Base-by-base conservation (phyloP, 2,888 invertebrate species). In the Acleris holmiana region DNA sequence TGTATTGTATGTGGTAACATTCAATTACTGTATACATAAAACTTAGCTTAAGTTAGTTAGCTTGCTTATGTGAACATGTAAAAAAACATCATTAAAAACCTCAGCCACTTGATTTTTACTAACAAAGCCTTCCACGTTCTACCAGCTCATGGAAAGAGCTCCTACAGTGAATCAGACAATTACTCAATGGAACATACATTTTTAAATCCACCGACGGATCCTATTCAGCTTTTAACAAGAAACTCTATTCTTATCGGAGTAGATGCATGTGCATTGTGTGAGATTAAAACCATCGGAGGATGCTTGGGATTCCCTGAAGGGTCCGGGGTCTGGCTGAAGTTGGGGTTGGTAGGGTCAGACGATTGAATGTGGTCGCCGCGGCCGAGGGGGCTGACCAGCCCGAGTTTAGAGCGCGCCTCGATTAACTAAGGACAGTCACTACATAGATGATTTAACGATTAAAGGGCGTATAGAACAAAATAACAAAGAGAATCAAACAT, bases 311-410 rank as follows among this genome's bases (percentile, higher is more conserved):
- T 83, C 84, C 82, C 84, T 73, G 72, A 80, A 82, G 84, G 80
- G 35, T 35, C 35, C 13, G 13, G 35, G 80, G 77, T 72, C 71
- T 70, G 74, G 75, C 82, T 84, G 84, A 83, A 86, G 84, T 80
- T 82, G 78, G 82, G 82, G 82, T 67, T 67, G 56, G 73, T 71
- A 70, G 74, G 74, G 75, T 70, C 71, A 61, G 63, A 59, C 83
- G 85, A 86, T 88, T 88, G 87, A 86, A 88, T 89, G 88, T 77
- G 88, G 89, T 86, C 29, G 48, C 78, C 82, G 86, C 68, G 81
- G 82, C 69, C 61, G 40, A 61, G 57, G 64, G 77, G 74, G 73
- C 75, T 81, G 84, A 77, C 75, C 77, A 74, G 75, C 29, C 48
- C 56, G 41, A 68, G 66, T 65, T 71, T 73, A 76, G 76, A 76